phyloP scores from a whole-genome alignment of 2,797 vertebrate genomes.

The Miichthys miiuy region DNA sequence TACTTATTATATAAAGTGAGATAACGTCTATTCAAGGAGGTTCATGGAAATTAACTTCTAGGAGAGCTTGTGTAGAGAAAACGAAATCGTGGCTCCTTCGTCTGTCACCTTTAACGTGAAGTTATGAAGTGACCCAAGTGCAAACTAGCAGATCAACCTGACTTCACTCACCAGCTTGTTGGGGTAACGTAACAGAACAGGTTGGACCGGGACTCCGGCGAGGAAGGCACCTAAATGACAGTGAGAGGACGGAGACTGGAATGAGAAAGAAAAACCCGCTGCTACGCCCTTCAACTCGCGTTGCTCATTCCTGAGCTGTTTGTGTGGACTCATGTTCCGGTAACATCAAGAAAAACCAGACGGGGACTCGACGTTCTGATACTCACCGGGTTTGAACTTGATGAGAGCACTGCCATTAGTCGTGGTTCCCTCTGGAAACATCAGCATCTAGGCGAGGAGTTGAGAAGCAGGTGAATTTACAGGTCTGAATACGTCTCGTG shows the following conservation, averaged over 20 bases:
- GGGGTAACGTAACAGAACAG: conserved; percentile 90
- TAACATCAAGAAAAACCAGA: background rate
- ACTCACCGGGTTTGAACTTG: conserved; percentile 81
- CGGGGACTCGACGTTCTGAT: fast-evolving
- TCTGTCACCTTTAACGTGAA: too few relatives aligned
- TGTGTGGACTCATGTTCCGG: too few relatives aligned
- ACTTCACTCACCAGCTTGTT: conserved; percentile 88
- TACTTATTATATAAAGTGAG: too few relatives aligned
- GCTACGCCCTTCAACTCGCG: conserved; percentile 22
- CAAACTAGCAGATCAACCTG: too few relatives aligned
- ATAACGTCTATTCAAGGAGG: too few relatives aligned
- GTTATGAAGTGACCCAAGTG: background rate
- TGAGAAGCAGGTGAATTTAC: background rate
- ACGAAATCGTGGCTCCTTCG: too few relatives aligned
- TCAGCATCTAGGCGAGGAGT: conserved; percentile 73
- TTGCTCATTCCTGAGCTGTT: conserved; percentile 37
- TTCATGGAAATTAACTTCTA: too few relatives aligned
- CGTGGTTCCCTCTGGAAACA: conserved; percentile 82
- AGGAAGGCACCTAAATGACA: conserved; percentile 89
- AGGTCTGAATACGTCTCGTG: too few relatives aligned
- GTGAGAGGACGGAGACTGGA: background rate
- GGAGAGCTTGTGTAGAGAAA: too few relatives aligned
- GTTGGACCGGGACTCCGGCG: conserved; percentile 91
- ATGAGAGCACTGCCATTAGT: conserved; percentile 74
- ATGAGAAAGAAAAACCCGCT: background rate